Conservation (phyloP, 2,113 vertebrate genomes). For the Ondatra zibethicus region DNA sequence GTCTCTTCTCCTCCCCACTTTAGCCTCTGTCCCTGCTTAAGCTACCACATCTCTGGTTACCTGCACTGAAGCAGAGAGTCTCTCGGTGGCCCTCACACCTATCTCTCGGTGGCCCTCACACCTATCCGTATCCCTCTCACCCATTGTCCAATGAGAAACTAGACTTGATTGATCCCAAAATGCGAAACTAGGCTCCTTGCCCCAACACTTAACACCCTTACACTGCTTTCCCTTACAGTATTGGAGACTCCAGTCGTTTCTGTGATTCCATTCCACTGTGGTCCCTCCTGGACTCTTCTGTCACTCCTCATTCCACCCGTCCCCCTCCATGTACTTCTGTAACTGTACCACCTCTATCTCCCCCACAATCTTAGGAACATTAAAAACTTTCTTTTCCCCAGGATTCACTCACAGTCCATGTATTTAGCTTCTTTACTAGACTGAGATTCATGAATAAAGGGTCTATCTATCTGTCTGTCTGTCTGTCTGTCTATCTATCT, state of each 20-base stretch:
- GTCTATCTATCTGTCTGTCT: not conserved
- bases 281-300: not conserved
- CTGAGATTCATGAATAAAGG: not conserved
- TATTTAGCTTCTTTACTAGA: not conserved
- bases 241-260: not conserved
- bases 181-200: not conserved
- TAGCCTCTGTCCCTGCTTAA: not conserved
- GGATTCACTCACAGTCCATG: not conserved
- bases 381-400: not conserved
- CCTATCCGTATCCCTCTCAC: too few species aligned
- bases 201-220: not conserved
- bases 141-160: not conserved
- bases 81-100: accelerated
- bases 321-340: accelerated
- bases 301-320: not conserved
- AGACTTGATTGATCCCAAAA: not conserved
- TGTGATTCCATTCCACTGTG: not conserved
- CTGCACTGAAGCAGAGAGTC: not conserved
- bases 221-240: not conserved
- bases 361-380: not conserved
- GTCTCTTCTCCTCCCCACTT: not conserved
- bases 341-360: not conserved
- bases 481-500: not conserved
- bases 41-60: not conserved
- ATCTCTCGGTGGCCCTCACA: not conserved